Evolutionary conservation across 1,140 invertebrate species (phyloP).

Genomic region (Hermetia illucens): DNA sequence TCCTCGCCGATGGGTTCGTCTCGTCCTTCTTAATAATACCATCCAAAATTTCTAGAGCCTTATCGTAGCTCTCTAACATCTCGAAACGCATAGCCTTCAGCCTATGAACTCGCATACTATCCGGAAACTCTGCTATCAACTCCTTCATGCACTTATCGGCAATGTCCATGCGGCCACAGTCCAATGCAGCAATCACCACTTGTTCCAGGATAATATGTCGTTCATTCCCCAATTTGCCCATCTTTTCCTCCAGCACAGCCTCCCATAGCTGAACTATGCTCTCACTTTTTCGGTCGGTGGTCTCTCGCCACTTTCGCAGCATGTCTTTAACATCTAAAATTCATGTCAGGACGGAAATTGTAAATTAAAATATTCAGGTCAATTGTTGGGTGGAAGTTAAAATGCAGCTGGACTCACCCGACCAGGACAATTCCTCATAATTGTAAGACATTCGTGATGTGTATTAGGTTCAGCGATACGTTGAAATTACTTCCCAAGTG

Average conservation of each 20-base stretch:
- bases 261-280: constrained; percentile 84
- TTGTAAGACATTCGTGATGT: constrained; percentile 35
- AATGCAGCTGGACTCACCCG: constrained; percentile 33
- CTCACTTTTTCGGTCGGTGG: constrained; percentile 74
- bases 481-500: too few species aligned
- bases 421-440: constrained; percentile 36
- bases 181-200: constrained; percentile 84
- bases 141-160: constrained; percentile 66
- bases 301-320: constrained; percentile 81
- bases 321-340: constrained; percentile 64
- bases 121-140: constrained; percentile 75
- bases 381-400: not conserved
- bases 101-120: constrained; percentile 73
- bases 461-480: too few species aligned
- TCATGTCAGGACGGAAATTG: constrained; percentile 5
- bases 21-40: constrained; percentile 81
- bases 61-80: constrained; percentile 74
- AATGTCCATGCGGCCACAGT: constrained; percentile 64
- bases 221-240: constrained; percentile 81
- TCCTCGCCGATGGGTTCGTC: constrained; percentile 84
- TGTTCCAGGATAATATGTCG: constrained; percentile 71
- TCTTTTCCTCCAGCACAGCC: constrained; percentile 50
- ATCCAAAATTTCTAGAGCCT: constrained; percentile 79
- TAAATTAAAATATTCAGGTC: not conserved
- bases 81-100: constrained; percentile 80